Base-by-base conservation (phyloP, 92 coral and sea anemone species). In the Umimayanthus kanabou region DNA sequence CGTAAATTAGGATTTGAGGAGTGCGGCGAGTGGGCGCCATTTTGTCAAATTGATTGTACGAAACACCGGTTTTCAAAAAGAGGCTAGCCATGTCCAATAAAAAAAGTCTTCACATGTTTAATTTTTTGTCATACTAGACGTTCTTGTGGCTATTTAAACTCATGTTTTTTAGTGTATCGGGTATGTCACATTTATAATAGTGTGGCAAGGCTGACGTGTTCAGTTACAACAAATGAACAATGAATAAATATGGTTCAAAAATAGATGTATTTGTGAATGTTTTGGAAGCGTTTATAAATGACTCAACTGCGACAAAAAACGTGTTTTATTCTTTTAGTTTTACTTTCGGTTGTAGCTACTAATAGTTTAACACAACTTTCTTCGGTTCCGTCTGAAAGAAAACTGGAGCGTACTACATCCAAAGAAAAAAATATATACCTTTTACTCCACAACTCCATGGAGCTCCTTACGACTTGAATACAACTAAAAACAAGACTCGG, bases 141-240 rank as follows among this genome's bases (percentile, higher is more conserved):
- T 33, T 80, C 73, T 58, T 55, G 37, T 73, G 22, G 39, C 53
- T 61, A 57, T 80, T 26, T 9, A 61, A 80, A 80, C 72, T 61
- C 13, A 39, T 39, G 5, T 28, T 50, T 65, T 80, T 58, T 78
- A 28, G 26, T 80, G 20, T 33, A 5, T 22, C 13, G 58, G 58
- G 15, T 29, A 57, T 58, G 71, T 57, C 85, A 57, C 37, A 80
- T 3, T 10, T n/a, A n/a, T n/a, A n/a, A n/a, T 45, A 20, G 47
- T 22, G 3, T 57, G 71, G 30, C 26, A 61, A 80, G 84, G 20
- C 25, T 16, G 14, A 1, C 3, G 23, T 11, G 8, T 33, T 22
- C 23, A 26, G 33, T 9, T 6, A 72, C 28, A 6, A 42, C 50
- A 45, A 45, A 45, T 4, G 6, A 0, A 45, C 49, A 11, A 61